phyloP scores from a whole-genome alignment of 1,140 invertebrate species.

The Harpegnathos saltator region DNA sequence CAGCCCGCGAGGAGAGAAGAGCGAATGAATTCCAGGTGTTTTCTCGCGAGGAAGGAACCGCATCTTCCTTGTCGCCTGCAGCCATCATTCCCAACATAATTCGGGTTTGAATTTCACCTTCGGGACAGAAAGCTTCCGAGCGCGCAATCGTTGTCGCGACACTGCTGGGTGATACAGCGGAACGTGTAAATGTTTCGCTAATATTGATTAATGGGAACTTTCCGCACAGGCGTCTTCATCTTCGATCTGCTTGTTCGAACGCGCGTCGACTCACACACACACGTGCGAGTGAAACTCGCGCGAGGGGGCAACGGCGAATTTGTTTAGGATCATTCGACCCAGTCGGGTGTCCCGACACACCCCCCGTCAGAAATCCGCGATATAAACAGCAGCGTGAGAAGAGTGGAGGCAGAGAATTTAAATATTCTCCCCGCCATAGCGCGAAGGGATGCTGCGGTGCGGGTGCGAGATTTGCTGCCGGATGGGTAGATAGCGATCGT shows the following conservation, averaged over 20 bases:
- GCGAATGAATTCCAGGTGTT: too few relatives aligned
- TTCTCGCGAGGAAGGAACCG: too few relatives aligned
- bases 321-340: conserved; percentile 44
- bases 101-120: too few relatives aligned
- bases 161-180: too few relatives aligned
- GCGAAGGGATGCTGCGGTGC: conserved; percentile 44
- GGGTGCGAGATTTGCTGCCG: conserved; percentile 55
- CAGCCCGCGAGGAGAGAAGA: too few relatives aligned
- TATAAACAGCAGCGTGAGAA: conserved; percentile 38
- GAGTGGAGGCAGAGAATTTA: conserved; percentile 35
- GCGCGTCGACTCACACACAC: not conserved
- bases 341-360: conserved; percentile 14
- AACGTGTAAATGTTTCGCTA: too few relatives aligned
- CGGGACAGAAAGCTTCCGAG: too few relatives aligned
- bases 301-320: conserved; percentile 19
- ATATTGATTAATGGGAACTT: not conserved
- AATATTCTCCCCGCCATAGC: conserved; percentile 43
- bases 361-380: conserved; percentile 47
- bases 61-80: too few relatives aligned
- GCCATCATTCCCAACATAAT: too few relatives aligned
- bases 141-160: too few relatives aligned
- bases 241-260: not conserved
- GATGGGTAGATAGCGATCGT: conserved; percentile 58
- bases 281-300: conserved; percentile 25
- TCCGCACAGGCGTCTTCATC: not conserved